phyloP scores from a whole-genome alignment of 2,888 invertebrate genomes.

The Drosophila meridiana region DNA sequence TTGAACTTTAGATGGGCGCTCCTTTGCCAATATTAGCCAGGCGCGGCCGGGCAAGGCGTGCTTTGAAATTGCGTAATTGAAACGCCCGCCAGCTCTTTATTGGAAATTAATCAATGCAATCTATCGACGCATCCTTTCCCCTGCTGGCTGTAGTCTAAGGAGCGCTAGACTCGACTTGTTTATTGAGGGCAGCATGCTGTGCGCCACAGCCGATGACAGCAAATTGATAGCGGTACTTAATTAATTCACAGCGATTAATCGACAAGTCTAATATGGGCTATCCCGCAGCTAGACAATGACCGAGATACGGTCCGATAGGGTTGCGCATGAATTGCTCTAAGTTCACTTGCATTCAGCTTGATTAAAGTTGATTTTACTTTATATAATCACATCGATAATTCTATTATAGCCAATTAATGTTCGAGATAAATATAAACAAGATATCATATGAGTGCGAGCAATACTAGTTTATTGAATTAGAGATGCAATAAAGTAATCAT shows the following conservation, averaged over 20 bases:
- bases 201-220: conserved; percentile 55
- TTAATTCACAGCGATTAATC: conserved; percentile 52
- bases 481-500: background rate
- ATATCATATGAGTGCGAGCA: background rate
- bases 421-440: background rate
- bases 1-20: conserved; percentile 28
- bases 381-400: conserved; percentile 2
- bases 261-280: conserved; percentile 19
- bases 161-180: conserved; percentile 9
- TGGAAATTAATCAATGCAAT: conserved; percentile 66
- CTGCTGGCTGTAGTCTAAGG: conserved; percentile 19
- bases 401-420: background rate
- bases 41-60: conserved; percentile 1
- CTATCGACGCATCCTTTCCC: conserved; percentile 37
- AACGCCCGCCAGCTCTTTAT: conserved; percentile 41
- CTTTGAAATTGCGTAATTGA: conserved; percentile 58
- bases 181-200: conserved; percentile 40
- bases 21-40: conserved; percentile 11
- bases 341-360: background rate
- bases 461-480: background rate
- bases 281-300: conserved; percentile 38
- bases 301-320: conserved; percentile 27
- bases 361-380: background rate
- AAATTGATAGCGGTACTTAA: conserved; percentile 69
- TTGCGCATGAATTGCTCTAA: conserved; percentile 33